Evolutionary conservation across 2,113 vertebrate species (phyloP).

Genomic region (Microcebus lehilahytsara): DNA sequence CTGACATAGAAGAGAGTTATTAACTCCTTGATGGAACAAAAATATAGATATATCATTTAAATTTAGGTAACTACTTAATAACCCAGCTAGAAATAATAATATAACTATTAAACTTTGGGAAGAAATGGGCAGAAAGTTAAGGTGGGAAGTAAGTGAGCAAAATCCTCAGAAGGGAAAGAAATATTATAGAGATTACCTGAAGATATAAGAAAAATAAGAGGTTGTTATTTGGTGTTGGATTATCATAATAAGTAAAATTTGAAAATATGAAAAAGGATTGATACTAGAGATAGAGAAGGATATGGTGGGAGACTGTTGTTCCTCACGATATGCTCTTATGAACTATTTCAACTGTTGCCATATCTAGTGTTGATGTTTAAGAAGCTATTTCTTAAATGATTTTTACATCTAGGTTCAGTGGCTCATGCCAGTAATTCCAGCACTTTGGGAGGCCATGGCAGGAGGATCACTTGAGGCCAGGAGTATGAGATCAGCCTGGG

Average conservation of each 20-base stretch:
- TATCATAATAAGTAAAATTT: not conserved
- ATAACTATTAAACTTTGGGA: not conserved
- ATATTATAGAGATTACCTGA: not conserved
- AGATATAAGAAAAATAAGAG: not conserved
- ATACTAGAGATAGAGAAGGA: not conserved
- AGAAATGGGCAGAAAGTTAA: not conserved
- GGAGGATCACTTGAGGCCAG: not conserved
- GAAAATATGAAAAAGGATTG: not conserved
- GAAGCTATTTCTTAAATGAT: not conserved
- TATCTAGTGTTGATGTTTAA: not conserved
- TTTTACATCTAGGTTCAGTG: not conserved
- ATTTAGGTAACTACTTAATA: not conserved
- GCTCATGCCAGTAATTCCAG: not conserved
- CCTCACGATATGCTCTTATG: not conserved
- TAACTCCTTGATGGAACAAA: not conserved
- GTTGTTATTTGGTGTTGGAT: not conserved
- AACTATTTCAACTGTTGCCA: not conserved
- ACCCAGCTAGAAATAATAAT: not conserved
- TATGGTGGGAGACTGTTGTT: not conserved
- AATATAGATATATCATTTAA: not conserved
- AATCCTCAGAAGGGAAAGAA: not conserved
- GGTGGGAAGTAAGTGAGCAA: not conserved
- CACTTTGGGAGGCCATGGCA: not conserved
- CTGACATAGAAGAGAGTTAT: not conserved
- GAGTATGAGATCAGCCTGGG: no score